Percentiles rank a stretch among this genome's conserved stretches.
Conservation (phyloP, 1,140 invertebrate species). For the Diuraphis noxia region DNA sequence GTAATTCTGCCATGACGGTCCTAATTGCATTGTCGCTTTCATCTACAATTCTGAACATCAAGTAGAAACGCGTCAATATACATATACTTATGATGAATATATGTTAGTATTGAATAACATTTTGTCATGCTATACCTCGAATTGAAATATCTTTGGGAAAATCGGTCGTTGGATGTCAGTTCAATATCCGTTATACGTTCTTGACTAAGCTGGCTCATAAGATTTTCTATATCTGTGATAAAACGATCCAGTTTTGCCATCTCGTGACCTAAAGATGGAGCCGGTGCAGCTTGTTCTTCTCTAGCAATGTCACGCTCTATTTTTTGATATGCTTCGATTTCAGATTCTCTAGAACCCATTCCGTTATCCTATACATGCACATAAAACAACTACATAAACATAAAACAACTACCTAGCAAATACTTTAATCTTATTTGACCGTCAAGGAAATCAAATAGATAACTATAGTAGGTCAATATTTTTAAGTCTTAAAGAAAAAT, state of each 20-base stretch:
- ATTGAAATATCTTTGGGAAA: constrained; percentile 51
- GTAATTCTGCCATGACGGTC: constrained; percentile 56
- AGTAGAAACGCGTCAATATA: neutral
- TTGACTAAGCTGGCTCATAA: constrained; percentile 52
- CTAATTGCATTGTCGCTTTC: constrained; percentile 57
- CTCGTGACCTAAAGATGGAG: constrained; percentile 57
- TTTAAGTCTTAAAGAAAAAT: neutral
- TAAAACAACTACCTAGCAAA: neutral
- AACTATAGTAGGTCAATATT: neutral
- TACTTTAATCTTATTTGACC: neutral
- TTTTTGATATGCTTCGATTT: constrained; percentile 57
- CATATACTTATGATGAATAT: neutral
- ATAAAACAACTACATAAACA: neutral
- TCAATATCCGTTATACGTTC: constrained; percentile 52
- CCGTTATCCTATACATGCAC: constrained; percentile 22
- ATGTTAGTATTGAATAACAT: neutral
- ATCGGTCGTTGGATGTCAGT: constrained; percentile 22
- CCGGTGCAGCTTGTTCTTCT: constrained; percentile 58
- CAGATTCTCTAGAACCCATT: constrained; percentile 51
- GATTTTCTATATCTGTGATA: constrained; percentile 56
- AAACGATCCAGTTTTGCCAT: constrained; percentile 57
- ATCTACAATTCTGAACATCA: constrained; percentile 54
- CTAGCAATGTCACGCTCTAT: constrained; percentile 57
- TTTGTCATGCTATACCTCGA: constrained; percentile 45
- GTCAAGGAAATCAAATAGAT: neutral